These are phyloP conservation scores for Halichoerus grypus DNA, from an alignment of 2,113 vertebrate genomes.

Conservation along the genomic window DNA sequence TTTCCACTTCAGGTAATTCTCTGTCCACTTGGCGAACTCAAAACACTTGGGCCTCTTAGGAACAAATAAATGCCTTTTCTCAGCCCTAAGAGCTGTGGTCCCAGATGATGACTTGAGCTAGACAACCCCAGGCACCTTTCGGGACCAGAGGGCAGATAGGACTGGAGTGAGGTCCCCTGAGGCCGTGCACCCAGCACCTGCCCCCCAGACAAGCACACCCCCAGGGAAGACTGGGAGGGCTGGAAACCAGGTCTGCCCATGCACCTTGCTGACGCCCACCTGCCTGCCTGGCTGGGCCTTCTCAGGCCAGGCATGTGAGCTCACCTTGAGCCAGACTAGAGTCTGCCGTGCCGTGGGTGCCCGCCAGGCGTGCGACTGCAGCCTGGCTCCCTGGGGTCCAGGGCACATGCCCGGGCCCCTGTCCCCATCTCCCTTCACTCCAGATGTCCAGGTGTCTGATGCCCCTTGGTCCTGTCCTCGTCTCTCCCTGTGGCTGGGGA, in stretches of 20 bases:
- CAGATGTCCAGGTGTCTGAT: background rate
- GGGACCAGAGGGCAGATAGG: background rate
- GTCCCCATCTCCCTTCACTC: background rate
- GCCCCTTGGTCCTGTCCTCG: background rate
- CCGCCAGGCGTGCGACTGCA: background rate
- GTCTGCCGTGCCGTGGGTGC: background rate
- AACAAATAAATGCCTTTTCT: background rate
- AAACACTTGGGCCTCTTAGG: background rate
- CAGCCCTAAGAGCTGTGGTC: too few species aligned
- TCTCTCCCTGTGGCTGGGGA: background rate
- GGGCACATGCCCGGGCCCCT: background rate
- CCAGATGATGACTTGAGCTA: background rate
- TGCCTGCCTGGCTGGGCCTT: too few species aligned
- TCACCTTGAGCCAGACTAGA: background rate
- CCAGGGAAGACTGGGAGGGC: background rate
- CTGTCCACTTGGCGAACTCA: background rate
- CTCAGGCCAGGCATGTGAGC: background rate
- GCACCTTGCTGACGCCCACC: rapidly evolving
- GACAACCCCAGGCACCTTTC: background rate
- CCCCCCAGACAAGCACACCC: too few species aligned
- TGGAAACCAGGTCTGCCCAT: background rate
- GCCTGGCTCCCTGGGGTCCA: background rate
- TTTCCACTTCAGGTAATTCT: background rate
- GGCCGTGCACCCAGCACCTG: background rate
- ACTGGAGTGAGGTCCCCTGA: background rate